These are phyloP conservation scores for Nebria ingens DNA, from an alignment of 1,140 invertebrate species.

Conservation along the genomic window DNA sequence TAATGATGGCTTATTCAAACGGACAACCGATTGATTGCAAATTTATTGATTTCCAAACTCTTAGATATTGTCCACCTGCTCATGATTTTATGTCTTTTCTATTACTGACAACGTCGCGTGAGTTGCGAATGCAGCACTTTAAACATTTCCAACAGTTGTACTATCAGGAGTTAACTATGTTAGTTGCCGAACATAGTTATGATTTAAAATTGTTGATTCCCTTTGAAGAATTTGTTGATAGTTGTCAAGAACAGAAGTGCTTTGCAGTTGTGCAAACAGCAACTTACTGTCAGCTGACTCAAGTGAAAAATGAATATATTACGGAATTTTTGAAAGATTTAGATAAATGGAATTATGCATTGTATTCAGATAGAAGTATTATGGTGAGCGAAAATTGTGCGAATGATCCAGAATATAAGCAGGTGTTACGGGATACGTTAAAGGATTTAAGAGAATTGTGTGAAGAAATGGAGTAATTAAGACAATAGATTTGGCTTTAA, in stretches of 20 bases:
- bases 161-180: slow-evolving; percentile 28
- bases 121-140: slow-evolving; percentile 30
- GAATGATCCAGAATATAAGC: slow-evolving; percentile 9
- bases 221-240: not conserved
- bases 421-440: slow-evolving; percentile 12
- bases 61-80: slow-evolving; percentile 39
- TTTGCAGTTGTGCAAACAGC: not conserved
- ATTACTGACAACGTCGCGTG: slow-evolving; percentile 28
- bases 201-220: slow-evolving; percentile 16
- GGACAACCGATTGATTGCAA: slow-evolving; percentile 26
- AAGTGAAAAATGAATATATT: not conserved
- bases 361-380: not conserved
- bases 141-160: slow-evolving; percentile 29
- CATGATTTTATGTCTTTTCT: slow-evolving; percentile 38
- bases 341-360: not conserved
- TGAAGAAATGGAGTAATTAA: not conserved
- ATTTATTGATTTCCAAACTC: slow-evolving; percentile 42
- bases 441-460: not conserved
- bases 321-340: not conserved
- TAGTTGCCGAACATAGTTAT: slow-evolving; percentile 21
- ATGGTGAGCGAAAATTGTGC: not conserved
- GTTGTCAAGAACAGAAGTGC: not conserved
- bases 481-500: no score
- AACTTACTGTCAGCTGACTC: not conserved
- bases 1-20: slow-evolving; percentile 35